phyloP scores from a whole-genome alignment of 2,797 vertebrate species.

The Zalophus californianus region DNA sequence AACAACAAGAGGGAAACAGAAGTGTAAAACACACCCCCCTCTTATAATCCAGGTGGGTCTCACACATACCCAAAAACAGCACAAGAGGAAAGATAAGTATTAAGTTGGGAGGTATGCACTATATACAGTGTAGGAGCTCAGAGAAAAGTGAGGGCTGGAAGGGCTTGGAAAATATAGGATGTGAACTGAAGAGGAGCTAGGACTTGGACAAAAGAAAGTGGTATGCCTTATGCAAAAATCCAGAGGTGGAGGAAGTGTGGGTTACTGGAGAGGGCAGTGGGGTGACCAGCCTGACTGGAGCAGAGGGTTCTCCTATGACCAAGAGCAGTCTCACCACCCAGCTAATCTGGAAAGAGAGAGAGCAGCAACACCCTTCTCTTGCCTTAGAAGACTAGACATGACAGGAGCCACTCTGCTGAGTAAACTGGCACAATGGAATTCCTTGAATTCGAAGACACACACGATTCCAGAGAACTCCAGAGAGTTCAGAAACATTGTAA shows the following conservation, averaged over 20 bases:
- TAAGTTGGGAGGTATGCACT: not conserved
- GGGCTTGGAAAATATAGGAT: not conserved
- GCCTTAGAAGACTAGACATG: not conserved
- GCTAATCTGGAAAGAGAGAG: not conserved
- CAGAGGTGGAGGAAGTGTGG: not conserved
- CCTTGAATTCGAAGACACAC: not conserved
- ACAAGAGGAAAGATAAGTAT: not conserved
- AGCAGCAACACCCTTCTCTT: not conserved
- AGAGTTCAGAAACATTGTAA: not conserved
- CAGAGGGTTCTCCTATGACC: not conserved
- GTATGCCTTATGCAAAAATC: not conserved
- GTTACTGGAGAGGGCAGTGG: fast-evolving
- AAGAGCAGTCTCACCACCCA: not conserved
- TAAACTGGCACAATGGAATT: not conserved
- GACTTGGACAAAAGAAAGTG: not conserved
- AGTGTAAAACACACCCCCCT: not conserved
- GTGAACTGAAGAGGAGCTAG: not conserved
- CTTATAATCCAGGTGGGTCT: not conserved
- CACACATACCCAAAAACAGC: not conserved
- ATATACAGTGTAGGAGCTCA: not conserved
- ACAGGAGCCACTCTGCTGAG: not conserved
- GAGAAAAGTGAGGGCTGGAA: not conserved
- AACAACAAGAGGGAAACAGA: not conserved
- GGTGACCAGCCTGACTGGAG: not conserved
- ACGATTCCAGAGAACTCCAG: not conserved